Percentiles rank a stretch among this genome's conserved stretches.
Evolutionary conservation across 2,113 vertebrate genomes (phyloP).

Genomic region (Catharus bicknelli): DNA sequence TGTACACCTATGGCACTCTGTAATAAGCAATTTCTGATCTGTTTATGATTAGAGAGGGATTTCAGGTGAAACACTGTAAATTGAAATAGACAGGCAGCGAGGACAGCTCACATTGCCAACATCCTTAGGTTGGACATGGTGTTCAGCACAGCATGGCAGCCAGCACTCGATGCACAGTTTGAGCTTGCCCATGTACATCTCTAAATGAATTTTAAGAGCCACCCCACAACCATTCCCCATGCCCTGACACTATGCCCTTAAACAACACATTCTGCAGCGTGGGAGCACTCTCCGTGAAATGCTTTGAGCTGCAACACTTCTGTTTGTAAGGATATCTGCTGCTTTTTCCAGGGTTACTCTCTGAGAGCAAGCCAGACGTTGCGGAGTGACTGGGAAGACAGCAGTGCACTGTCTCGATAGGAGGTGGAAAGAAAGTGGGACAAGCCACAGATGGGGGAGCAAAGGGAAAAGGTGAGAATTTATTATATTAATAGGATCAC

Average conservation of each 20-base stretch:
- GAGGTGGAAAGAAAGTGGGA: neutral
- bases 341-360: neutral
- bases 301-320: accelerated
- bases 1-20: constrained; percentile 35
- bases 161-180: neutral
- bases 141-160: neutral
- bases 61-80: constrained; percentile 45
- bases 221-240: neutral
- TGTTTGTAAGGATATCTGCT: neutral
- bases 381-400: neutral
- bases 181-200: neutral
- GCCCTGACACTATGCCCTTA: neutral
- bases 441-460: neutral
- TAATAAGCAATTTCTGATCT: constrained; percentile 50
- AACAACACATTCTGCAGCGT: neutral
- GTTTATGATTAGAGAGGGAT: constrained; percentile 44
- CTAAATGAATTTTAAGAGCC: neutral
- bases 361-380: neutral
- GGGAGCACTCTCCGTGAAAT: neutral
- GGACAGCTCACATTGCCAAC: neutral
- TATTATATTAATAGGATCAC: neutral
- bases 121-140: neutral
- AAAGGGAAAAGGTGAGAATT: neutral
- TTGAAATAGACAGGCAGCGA: constrained; percentile 10
- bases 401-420: neutral